Evolutionary conservation across 92 coral and sea anemone genomes (phyloP), one percentile per base, ranked within the genome.

Genomic region (Umimayanthus kanabou): DNA sequence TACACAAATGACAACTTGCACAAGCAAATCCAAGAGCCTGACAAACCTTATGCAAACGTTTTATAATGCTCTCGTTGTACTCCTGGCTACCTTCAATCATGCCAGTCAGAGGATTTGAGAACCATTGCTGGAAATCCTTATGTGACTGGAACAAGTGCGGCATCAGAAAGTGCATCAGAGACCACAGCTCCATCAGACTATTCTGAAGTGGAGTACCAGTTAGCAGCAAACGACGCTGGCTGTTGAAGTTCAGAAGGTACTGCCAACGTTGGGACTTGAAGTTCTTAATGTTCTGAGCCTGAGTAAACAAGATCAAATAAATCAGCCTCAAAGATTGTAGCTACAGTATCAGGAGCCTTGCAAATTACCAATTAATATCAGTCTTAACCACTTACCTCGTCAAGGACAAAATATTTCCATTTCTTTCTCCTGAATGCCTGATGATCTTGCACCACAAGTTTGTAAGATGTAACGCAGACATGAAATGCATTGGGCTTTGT

Each of bases 231-330:
- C 99, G 90, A 43, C 96, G 93, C 79, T 97, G 98, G 55, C 98
- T 97, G 89, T 97, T 97, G 88, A 97, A 97, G 89, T 97, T 97
- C 16, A 97, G 90, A 58, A 97, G 90, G 85, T 97, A 97, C 90
- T 97, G 99, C 99, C 99, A 97, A 23, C 99, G 90, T 80, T 97
- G 99, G 6, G 99, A 97, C 92, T 97, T 97, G 91, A 97, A 97
- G 88, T 97, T 97, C 91, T 97, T 97, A 94, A 97, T 97, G 91
- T 97, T 97, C 82, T 97, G 99, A 40, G 99, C 99, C 99, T 97
- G 85, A 15, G 76, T 29, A 65, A 30, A 30, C 29, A 85, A 85
- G 77, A 43, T 30, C 58, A 42, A 16, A 25, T 53, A 45, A 10
- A 14, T 77, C 10, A 25, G 74, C 10, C 26, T 40, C 7, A 16